Percentiles rank a stretch among this genome's conserved stretches.
These are phyloP conservation scores for Miltochrista miniata DNA, from an alignment of 2,888 invertebrate species.

Conservation along the genomic window DNA sequence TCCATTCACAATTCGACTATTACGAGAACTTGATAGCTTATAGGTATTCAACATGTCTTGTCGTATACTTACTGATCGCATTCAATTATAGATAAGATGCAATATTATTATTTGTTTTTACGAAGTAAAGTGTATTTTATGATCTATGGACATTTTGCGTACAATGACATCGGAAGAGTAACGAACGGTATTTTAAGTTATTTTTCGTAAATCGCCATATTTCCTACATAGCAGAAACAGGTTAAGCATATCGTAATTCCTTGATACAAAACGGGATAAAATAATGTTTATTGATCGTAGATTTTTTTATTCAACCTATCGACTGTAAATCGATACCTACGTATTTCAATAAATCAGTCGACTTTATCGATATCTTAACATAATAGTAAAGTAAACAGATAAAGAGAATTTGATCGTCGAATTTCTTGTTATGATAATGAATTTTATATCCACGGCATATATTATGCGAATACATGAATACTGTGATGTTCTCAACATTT, in stretches of 20 bases:
- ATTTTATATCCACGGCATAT: constrained; percentile 1
- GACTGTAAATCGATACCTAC: constrained; percentile 23
- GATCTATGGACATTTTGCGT: constrained; percentile 56
- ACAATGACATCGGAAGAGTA: constrained; percentile 58
- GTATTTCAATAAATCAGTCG: constrained; percentile 29
- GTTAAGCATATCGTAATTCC: constrained; percentile 30
- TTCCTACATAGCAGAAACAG: constrained; percentile 36
- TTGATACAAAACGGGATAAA: constrained; percentile 26
- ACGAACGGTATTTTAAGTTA: constrained; percentile 25
- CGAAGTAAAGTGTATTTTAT: constrained; percentile 27
- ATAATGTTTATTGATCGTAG: constrained; percentile 23
- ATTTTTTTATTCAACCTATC: constrained; percentile 29
- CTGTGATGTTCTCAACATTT: neutral
- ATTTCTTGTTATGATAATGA: constrained; percentile 28
- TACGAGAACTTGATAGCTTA: too few relatives aligned
- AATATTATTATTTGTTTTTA: constrained; percentile 18
- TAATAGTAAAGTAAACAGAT: constrained; percentile 26
- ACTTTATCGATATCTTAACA: constrained; percentile 25
- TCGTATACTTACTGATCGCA: too few relatives aligned
- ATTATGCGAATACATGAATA: neutral
- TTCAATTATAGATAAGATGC: too few relatives aligned
- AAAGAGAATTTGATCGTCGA: constrained; percentile 21
- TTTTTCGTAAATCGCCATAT: constrained; percentile 47
- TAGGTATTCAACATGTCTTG: too few relatives aligned
- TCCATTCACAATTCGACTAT: too few relatives aligned